These are phyloP conservation scores for Hemiprocne comata DNA, from an alignment of 2,113 vertebrate genomes.

Conservation along the genomic window DNA sequence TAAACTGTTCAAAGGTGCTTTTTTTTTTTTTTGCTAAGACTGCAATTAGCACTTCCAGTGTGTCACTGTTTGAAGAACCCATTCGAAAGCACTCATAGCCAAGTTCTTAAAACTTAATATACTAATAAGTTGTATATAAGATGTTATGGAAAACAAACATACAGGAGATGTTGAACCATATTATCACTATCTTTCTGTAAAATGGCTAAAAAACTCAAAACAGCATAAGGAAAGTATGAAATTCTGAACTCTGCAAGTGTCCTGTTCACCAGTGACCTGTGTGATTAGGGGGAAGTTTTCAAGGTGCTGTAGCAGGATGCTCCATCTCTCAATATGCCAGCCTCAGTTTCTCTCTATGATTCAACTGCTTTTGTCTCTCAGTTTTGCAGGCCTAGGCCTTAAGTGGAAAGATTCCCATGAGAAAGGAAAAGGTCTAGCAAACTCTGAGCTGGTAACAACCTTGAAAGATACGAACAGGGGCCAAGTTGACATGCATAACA, in stretches of 20 bases:
- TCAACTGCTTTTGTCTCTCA: too few species aligned
- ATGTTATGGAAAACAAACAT: neutral
- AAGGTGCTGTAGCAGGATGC: neutral
- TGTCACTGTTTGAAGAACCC: neutral
- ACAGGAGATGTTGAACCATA: neutral
- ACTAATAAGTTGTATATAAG: neutral
- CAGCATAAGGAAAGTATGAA: neutral
- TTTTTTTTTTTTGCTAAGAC: neutral
- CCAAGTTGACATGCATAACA: too few species aligned
- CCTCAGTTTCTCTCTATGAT: too few species aligned
- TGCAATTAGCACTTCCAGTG: neutral
- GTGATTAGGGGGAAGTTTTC: neutral
- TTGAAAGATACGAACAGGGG: too few species aligned
- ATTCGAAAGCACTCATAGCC: neutral
- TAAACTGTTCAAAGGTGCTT: neutral
- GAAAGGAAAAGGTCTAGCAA: too few species aligned
- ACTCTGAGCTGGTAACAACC: too few species aligned
- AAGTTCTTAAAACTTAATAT: neutral
- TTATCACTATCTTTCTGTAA: neutral
- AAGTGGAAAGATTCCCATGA: too few species aligned
- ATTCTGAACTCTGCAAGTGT: neutral
- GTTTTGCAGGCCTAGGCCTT: too few species aligned
- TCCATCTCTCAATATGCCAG: too few species aligned
- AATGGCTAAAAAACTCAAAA: neutral
- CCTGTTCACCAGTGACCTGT: neutral